Conservation (phyloP, 2,888 invertebrate genomes). For the Lithophane leautieri region DNA sequence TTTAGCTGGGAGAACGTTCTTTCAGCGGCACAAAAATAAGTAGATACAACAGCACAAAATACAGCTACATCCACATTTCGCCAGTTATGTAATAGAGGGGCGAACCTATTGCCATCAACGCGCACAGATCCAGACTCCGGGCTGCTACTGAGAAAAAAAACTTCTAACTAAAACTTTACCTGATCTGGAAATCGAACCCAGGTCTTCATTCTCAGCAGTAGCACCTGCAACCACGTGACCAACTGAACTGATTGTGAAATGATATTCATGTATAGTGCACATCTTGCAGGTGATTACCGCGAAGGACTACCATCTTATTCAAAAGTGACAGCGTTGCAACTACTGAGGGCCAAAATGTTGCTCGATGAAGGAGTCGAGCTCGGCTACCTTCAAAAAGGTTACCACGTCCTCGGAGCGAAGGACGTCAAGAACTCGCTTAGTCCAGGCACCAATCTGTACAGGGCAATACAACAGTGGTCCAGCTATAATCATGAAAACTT, state of each 20-base stretch:
- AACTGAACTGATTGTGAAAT: neutral
- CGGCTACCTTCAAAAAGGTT: constrained; percentile 76
- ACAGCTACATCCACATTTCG: neutral
- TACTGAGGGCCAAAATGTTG: constrained; percentile 73
- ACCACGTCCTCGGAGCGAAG: constrained; percentile 77
- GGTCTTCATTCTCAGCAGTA: neutral
- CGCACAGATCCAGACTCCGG: too few relatives aligned
- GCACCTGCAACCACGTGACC: too few relatives aligned
- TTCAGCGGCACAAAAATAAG: neutral
- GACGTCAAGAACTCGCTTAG: constrained; percentile 76
- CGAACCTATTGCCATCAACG: neutral
- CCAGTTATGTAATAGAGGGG: too few relatives aligned
- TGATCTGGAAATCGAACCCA: neutral
- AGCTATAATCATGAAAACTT: constrained; percentile 74
- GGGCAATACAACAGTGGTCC: constrained; percentile 72
- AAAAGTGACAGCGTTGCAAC: constrained; percentile 75
- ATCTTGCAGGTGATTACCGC: constrained; percentile 82
- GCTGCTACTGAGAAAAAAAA: too few relatives aligned
- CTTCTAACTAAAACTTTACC: neutral
- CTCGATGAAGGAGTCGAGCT: constrained; percentile 75
- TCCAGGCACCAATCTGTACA: constrained; percentile 80
- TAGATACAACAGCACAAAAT: too few relatives aligned
- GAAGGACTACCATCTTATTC: constrained; percentile 71
- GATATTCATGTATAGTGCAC: constrained; percentile 17
- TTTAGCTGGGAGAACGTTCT: neutral